Evolutionary conservation across 35 echinoderm and acorn worm species (phyloP).

Genomic region (Ptychodera flava): DNA sequence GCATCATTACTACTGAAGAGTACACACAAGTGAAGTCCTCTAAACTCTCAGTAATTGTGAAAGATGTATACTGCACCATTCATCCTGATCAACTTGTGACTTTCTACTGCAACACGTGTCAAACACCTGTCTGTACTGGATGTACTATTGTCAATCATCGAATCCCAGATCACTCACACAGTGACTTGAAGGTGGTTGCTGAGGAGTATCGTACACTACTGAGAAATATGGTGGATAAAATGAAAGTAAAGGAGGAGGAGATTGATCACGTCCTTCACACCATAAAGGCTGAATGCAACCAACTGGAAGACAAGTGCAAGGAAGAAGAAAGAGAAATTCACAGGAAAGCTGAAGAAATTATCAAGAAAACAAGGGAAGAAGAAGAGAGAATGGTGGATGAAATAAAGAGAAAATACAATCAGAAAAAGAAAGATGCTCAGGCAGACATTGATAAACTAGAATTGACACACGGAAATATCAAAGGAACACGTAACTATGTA

Average conservation of each 20-base stretch:
- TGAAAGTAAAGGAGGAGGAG: neutral
- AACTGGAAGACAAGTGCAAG: no score
- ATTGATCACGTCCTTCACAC: no score
- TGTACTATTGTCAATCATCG: conserved; percentile 26
- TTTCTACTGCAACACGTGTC: conserved; percentile 27
- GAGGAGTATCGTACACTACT: neutral
- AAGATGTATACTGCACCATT: neutral
- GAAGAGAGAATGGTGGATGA: no score
- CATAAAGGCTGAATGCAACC: no score
- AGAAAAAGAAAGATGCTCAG: no score
- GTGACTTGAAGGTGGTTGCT: neutral
- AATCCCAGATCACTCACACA: conserved; percentile 8
- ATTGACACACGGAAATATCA: no score
- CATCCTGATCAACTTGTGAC: conserved; percentile 15
- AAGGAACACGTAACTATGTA: no score
- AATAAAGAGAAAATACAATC: no score
- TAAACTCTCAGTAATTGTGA: neutral
- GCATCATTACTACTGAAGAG: conserved; percentile 10
- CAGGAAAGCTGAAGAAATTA: no score
- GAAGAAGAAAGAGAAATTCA: no score
- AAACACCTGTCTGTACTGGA: conserved; percentile 7
- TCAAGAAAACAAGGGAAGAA: no score
- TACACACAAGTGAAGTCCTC: neutral
- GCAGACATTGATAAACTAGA: no score
- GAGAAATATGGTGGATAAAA: neutral